Percentiles rank a stretch among this genome's conserved stretches.
Evolutionary conservation across 2,797 vertebrate genomes (phyloP).

Genomic region (Telmatherina bonti): DNA sequence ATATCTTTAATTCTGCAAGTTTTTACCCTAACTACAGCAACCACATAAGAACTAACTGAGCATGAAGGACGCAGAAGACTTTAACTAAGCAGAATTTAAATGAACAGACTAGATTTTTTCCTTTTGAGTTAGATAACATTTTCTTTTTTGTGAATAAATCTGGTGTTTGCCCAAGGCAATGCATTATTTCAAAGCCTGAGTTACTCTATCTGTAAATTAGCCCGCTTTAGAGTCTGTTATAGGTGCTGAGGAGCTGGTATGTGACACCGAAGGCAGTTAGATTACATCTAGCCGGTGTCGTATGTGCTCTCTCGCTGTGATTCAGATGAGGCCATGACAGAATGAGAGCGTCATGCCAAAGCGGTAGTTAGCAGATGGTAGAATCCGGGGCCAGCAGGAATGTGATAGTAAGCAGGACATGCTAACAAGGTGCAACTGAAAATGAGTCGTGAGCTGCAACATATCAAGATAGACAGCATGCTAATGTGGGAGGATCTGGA

Average conservation of each 20-base stretch:
- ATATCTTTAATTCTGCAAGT: neutral
- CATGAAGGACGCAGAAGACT: slow-evolving; percentile 3
- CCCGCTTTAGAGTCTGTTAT: neutral
- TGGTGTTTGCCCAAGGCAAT: neutral
- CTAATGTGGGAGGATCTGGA: neutral
- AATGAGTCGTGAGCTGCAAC: slow-evolving; percentile 34
- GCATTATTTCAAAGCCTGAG: neutral
- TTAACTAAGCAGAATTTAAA: slow-evolving; percentile 20
- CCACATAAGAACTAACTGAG: neutral
- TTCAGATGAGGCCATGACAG: slow-evolving; percentile 53
- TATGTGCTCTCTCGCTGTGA: slow-evolving; percentile 30
- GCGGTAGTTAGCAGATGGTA: slow-evolving; percentile 74
- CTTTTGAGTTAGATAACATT: neutral
- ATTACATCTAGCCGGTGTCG: slow-evolving; percentile 35
- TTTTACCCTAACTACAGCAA: neutral
- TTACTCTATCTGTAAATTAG: slow-evolving; percentile 6
- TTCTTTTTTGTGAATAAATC: slow-evolving; percentile 1
- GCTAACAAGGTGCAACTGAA: slow-evolving; percentile 55
- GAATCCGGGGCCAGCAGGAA: slow-evolving; percentile 62
- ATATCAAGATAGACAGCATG: slow-evolving; percentile 19
- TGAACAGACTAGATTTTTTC: neutral
- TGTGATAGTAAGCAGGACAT: slow-evolving; percentile 46
- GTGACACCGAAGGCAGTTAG: slow-evolving; percentile 41
- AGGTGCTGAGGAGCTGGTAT: slow-evolving; percentile 16
- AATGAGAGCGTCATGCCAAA: slow-evolving; percentile 47